These are phyloP conservation scores for Crambe crambe DNA, from an alignment of 37 sponge, comb jelly and placozoan species.

Conservation along the genomic window DNA sequence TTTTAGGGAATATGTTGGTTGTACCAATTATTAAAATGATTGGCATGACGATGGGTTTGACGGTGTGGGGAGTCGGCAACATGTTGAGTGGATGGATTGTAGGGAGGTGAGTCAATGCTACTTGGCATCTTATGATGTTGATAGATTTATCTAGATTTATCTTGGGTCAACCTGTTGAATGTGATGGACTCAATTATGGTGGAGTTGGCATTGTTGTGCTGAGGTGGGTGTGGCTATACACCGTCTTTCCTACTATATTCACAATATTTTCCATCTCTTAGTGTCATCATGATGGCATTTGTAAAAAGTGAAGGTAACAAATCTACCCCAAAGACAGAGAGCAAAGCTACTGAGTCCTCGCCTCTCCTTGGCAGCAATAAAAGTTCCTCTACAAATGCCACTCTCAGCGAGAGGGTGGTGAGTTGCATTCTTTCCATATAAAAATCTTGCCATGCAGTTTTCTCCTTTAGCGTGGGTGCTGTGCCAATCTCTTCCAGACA, in stretches of 20 bases:
- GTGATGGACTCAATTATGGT: slow-evolving; percentile 47
- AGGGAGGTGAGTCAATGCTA: slow-evolving; percentile 49
- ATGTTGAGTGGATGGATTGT: slow-evolving; percentile 76
- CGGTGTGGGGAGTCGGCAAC: slow-evolving; percentile 82
- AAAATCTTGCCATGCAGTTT: neutral
- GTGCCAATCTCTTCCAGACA: neutral
- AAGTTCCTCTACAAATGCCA: neutral
- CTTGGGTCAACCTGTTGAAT: slow-evolving; percentile 17
- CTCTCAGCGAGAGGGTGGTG: slow-evolving; percentile 38
- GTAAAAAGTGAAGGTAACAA: slow-evolving; percentile 62
- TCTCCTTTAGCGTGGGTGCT: neutral
- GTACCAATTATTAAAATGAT: slow-evolving; percentile 85
- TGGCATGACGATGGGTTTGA: slow-evolving; percentile 84
- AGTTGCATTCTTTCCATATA: neutral
- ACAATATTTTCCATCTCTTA: neutral
- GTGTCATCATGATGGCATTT: slow-evolving; percentile 60
- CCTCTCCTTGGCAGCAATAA: neutral
- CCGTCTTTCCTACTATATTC: neutral
- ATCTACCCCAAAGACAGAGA: neutral
- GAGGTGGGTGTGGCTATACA: slow-evolving; percentile 27
- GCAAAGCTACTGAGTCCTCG: neutral
- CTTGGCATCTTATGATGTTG: neutral
- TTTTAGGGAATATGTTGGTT: slow-evolving; percentile 68
- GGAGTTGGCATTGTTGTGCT: slow-evolving; percentile 46
- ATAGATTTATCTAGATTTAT: slow-evolving; percentile 24